Evolutionary conservation across 2,113 vertebrate species (phyloP).

Genomic region (Willisornis vidua): DNA sequence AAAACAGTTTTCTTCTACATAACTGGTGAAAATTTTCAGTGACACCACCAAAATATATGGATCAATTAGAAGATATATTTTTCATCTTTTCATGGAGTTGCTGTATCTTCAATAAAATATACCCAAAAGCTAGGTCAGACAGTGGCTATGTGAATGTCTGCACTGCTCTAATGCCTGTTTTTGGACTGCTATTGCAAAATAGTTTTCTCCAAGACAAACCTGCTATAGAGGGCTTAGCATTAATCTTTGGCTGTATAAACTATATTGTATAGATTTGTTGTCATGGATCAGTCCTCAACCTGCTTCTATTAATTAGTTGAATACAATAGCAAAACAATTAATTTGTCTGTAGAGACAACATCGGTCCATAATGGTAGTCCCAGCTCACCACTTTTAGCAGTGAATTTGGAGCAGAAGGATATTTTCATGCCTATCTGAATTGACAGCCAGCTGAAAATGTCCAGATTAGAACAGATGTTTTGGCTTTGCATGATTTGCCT

Average conservation of each 20-base stretch:
- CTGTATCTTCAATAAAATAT: not conserved
- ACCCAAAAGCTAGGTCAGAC: not conserved
- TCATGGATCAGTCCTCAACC: not conserved
- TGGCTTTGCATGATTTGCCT: not conserved
- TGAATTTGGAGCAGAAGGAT: not conserved
- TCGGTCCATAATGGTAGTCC: not conserved
- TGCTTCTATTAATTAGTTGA: not conserved
- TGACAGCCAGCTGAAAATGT: not conserved
- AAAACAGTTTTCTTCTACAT: not conserved
- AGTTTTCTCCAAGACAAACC: not conserved
- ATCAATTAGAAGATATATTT: not conserved
- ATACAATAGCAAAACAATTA: not conserved
- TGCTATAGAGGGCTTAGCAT: not conserved
- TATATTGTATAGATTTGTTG: not conserved
- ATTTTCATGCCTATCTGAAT: not conserved
- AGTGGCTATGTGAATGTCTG: not conserved
- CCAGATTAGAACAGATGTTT: conserved; percentile 18
- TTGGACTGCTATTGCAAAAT: not conserved
- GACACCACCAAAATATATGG: accelerated
- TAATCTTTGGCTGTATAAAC: not conserved
- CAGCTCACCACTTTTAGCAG: not conserved
- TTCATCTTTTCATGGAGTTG: not conserved
- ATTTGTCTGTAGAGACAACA: not conserved
- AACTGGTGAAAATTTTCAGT: not conserved
- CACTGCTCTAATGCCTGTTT: not conserved